These are phyloP conservation scores for Siniperca obscura DNA, from an alignment of 2,797 vertebrate species.

Conservation along the genomic window DNA sequence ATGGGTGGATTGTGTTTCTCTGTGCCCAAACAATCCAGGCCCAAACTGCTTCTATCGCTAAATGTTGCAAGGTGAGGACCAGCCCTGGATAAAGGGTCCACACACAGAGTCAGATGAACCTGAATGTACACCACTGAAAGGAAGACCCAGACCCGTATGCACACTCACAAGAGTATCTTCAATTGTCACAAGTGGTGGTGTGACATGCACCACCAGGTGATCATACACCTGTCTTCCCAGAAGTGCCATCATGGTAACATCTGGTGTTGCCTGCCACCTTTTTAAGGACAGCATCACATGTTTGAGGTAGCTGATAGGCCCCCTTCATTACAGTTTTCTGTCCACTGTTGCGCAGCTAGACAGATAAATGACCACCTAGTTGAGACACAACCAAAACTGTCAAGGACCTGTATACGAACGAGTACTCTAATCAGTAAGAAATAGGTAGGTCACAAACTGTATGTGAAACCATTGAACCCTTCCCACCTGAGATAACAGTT, in stretches of 20 bases:
- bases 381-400: conserved; percentile 1
- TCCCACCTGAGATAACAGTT: conserved; percentile 24
- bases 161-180: neutral
- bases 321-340: neutral
- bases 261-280: neutral
- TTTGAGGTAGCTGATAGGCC: neutral
- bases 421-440: neutral
- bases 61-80: neutral
- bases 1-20: neutral
- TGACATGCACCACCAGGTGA: neutral
- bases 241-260: neutral
- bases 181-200: neutral
- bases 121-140: neutral
- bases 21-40: neutral
- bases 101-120: neutral
- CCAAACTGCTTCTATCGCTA: neutral
- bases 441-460: neutral
- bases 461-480: conserved; percentile 21
- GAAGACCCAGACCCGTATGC: neutral
- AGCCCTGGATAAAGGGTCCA: neutral
- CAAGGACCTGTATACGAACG: neutral
- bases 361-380: neutral
- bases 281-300: conserved; percentile 7
- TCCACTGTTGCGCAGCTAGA: neutral
- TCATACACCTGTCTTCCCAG: neutral